A percentile compares a stretch with the other conserved stretches of the same genome.
These are phyloP conservation scores for Nebria ingens DNA, from an alignment of 1,140 invertebrate species.

Conservation along the genomic window DNA sequence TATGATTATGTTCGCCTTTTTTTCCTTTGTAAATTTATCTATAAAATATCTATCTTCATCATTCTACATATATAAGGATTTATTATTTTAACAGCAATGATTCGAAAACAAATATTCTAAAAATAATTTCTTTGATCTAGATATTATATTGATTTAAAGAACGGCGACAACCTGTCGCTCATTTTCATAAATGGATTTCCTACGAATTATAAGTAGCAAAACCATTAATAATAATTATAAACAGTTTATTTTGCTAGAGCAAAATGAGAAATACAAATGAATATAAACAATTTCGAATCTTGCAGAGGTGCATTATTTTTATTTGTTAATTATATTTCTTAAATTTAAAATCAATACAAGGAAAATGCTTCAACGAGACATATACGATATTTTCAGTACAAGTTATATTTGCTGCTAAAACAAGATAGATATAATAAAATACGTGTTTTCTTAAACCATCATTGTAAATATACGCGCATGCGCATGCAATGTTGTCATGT, in stretches of 20 bases:
- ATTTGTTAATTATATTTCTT: not conserved
- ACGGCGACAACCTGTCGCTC: no score
- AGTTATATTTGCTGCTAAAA: not conserved
- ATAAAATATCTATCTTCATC: not conserved
- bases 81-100: no score
- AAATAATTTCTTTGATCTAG: no score
- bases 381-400: not conserved
- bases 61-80: not conserved
- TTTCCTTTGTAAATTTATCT: not conserved
- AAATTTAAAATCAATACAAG: slow-evolving; percentile 2
- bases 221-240: no score
- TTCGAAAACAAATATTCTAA: no score
- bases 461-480: no score
- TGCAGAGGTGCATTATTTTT: not conserved
- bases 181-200: no score
- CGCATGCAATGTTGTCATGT: slow-evolving; percentile 6
- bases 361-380: not conserved
- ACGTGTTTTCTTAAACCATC: not conserved
- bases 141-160: no score
- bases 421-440: not conserved
- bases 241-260: not conserved
- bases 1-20: not conserved
- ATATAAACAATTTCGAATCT: not conserved
- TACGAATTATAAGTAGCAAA: no score
- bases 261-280: not conserved